These are phyloP conservation scores for Brachyhypopomus occidentalis DNA, from an alignment of 2,113 vertebrate genomes.

Conservation along the genomic window DNA sequence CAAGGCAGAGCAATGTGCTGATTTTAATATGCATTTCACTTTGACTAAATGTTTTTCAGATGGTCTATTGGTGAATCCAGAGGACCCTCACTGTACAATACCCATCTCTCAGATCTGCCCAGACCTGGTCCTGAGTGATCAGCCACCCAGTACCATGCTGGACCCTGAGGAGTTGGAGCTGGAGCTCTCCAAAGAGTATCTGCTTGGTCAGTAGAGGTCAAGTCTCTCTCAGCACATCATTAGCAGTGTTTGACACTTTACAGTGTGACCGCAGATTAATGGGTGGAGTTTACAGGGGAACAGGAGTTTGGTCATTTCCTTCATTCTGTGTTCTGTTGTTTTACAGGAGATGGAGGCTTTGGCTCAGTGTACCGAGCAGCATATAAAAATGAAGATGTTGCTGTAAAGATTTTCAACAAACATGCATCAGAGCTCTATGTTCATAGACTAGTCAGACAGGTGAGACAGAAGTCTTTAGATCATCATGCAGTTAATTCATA, in stretches of 20 bases:
- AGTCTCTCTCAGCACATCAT: neutral
- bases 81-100: conserved; percentile 78
- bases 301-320: neutral
- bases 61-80: conserved; percentile 82
- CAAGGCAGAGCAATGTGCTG: neutral
- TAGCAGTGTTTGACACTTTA: neutral
- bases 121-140: conserved; percentile 87
- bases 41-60: conserved; percentile 66
- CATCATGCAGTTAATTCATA: neutral
- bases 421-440: conserved; percentile 83
- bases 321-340: neutral
- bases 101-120: conserved; percentile 92
- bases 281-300: neutral
- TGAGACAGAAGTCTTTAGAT: conserved; percentile 59
- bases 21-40: neutral
- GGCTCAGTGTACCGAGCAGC: conserved; percentile 92
- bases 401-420: conserved; percentile 97
- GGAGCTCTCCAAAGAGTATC: conserved; percentile 82
- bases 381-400: conserved; percentile 90
- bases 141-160: conserved; percentile 86
- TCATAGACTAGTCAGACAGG: conserved; percentile 91
- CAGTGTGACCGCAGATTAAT: no score
- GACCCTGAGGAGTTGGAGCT: conserved; percentile 85
- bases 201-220: conserved; percentile 76
- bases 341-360: conserved; percentile 92